A percentile compares a stretch with the other conserved stretches of the same genome.
Conservation (phyloP, 2,113 vertebrate genomes). For the Amblyornis subalaris region DNA sequence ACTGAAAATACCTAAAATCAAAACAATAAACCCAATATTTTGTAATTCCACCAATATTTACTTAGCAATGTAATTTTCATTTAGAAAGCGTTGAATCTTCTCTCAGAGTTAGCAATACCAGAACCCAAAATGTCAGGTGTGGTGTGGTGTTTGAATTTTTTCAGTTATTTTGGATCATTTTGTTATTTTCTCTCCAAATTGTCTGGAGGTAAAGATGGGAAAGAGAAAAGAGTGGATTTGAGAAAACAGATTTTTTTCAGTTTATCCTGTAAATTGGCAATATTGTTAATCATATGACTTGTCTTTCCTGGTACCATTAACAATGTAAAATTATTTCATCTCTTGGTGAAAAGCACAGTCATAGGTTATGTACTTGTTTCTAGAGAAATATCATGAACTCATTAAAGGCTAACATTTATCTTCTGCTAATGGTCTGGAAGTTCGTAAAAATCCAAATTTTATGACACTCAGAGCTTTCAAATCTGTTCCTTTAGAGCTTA, state of each 20-base stretch:
- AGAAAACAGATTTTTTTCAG: neutral
- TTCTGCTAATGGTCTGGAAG: neutral
- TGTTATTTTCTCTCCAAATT: neutral
- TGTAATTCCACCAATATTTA: neutral
- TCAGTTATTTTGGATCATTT: neutral
- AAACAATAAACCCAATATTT: neutral
- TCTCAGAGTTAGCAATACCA: neutral
- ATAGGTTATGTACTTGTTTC: neutral
- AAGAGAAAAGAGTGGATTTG: neutral
- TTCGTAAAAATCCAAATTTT: neutral
- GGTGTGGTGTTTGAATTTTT: neutral
- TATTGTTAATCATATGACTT: neutral
- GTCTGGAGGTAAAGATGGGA: neutral
- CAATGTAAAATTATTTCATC: neutral
- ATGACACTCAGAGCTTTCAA: neutral
- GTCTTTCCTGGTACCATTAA: neutral
- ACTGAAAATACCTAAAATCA: neutral
- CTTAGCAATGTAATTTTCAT: neutral
- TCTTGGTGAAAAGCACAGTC: neutral
- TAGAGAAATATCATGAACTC: neutral
- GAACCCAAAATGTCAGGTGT: rapidly evolving
- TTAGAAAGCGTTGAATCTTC: neutral
- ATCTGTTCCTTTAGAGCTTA: neutral
- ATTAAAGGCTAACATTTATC: neutral
- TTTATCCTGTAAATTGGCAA: neutral